These are phyloP conservation scores for Tenrec ecaudatus DNA, from an alignment of 2,113 vertebrate genomes.

Conservation along the genomic window DNA sequence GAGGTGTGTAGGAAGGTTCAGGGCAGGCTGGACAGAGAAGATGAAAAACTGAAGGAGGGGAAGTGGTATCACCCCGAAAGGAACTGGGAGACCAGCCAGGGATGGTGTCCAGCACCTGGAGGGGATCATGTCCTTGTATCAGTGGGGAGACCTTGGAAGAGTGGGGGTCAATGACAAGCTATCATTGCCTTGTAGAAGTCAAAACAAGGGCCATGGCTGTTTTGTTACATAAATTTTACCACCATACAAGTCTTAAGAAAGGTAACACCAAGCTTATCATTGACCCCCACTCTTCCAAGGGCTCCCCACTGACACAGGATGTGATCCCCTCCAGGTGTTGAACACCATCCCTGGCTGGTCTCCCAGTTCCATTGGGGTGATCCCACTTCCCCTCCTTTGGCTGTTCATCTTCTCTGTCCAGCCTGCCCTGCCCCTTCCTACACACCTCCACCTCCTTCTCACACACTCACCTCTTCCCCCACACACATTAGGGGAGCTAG, in stretches of 20 bases:
- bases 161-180: neutral
- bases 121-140: neutral
- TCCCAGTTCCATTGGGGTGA: neutral
- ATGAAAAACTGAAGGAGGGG: neutral
- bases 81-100: neutral
- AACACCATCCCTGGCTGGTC: neutral
- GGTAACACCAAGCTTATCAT: no score
- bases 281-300: neutral
- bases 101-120: neutral
- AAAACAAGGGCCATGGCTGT: neutral
- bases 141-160: neutral
- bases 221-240: neutral
- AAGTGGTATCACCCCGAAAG: rapidly evolving
- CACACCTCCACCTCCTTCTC: neutral
- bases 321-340: neutral
- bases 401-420: rapidly evolving
- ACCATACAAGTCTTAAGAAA: neutral
- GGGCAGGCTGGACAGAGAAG: neutral
- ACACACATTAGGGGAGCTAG: rapidly evolving
- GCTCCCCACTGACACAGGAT: neutral
- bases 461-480: neutral
- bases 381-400: neutral
- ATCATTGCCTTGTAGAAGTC: neutral
- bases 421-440: neutral
- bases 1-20: rapidly evolving